Conservation (phyloP, 2,797 vertebrate species). For the Paedocypris micromegethes region DNA sequence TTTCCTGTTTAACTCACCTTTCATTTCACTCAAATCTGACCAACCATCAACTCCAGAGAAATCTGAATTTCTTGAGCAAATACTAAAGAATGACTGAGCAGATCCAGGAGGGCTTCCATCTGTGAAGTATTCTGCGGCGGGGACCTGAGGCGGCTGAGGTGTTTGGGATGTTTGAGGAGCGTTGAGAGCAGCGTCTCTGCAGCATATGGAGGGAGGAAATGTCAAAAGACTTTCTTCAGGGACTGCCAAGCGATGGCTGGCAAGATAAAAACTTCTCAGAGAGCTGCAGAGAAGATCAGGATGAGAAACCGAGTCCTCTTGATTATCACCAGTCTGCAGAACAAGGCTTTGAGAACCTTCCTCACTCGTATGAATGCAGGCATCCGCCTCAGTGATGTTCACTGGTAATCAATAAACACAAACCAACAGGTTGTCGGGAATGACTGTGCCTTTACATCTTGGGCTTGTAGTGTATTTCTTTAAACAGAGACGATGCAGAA, state of each 20-base stretch:
- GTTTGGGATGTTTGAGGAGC: background rate
- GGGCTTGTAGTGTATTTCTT: too few relatives aligned
- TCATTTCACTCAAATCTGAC: slow-evolving; percentile 74
- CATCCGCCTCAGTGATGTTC: slow-evolving; percentile 31
- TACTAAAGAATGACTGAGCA: background rate
- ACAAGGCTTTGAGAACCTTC: slow-evolving; percentile 9
- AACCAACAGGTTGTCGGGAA: too few relatives aligned
- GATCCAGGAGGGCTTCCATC: slow-evolving; percentile 7
- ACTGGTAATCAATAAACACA: slow-evolving; percentile 26
- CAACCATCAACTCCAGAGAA: slow-evolving; percentile 55
- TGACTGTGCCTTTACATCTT: too few relatives aligned
- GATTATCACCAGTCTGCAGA: slow-evolving; percentile 2
- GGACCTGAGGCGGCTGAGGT: slow-evolving; percentile 4
- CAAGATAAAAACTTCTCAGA: slow-evolving; percentile 21
- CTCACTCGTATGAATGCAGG: background rate
- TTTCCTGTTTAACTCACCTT: slow-evolving; percentile 17
- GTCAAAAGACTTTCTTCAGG: slow-evolving; percentile 7
- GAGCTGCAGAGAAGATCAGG: slow-evolving; percentile 41
- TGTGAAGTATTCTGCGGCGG: background rate
- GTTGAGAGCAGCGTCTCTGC: slow-evolving; percentile 11
- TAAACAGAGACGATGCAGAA: too few relatives aligned
- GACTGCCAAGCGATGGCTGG: slow-evolving; percentile 1
- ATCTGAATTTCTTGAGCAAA: slow-evolving; percentile 49
- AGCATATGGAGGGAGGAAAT: slow-evolving; percentile 10
- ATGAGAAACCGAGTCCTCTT: slow-evolving; percentile 32